Evolutionary conservation across 2,888 invertebrate genomes (phyloP).

Genomic region (Stratiomys singularior): DNA sequence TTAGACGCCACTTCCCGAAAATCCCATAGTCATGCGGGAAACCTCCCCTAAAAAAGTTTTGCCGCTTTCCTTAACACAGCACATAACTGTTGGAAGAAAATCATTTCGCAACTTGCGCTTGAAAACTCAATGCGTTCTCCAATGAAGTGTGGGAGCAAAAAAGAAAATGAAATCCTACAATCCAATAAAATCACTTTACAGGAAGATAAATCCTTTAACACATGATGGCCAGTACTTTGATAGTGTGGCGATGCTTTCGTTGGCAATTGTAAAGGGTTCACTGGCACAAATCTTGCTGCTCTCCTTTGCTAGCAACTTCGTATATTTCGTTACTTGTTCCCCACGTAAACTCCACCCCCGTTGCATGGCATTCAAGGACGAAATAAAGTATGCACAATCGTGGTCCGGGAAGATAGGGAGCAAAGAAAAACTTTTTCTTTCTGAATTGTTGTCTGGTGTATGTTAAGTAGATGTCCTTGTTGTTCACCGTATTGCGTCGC

Average conservation of each 20-base stretch:
- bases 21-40: constrained; percentile 8
- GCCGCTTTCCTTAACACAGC: not conserved
- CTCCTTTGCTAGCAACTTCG: too few species aligned
- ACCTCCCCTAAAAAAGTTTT: constrained; percentile 18
- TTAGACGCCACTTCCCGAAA: constrained; percentile 50
- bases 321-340: constrained; percentile 8
- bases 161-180: constrained; percentile 51
- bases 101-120: constrained; percentile 31
- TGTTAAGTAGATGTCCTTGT: constrained; percentile 40
- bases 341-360: constrained; percentile 7
- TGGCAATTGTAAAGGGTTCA: constrained; percentile 18
- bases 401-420: not conserved
- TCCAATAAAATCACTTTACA: constrained; percentile 55
- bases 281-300: too few species aligned
- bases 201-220: constrained; percentile 53
- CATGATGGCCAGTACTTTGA: constrained; percentile 45
- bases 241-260: constrained; percentile 35
- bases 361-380: not conserved
- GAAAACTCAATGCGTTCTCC: constrained; percentile 23
- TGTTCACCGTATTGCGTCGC: constrained; percentile 3
- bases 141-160: constrained; percentile 14
- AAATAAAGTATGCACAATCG: too few species aligned
- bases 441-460: constrained; percentile 30
- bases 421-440: not conserved
- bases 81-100: not conserved